phyloP scores from a whole-genome alignment of 2,888 invertebrate species.

The Drosophila tanythrix region DNA sequence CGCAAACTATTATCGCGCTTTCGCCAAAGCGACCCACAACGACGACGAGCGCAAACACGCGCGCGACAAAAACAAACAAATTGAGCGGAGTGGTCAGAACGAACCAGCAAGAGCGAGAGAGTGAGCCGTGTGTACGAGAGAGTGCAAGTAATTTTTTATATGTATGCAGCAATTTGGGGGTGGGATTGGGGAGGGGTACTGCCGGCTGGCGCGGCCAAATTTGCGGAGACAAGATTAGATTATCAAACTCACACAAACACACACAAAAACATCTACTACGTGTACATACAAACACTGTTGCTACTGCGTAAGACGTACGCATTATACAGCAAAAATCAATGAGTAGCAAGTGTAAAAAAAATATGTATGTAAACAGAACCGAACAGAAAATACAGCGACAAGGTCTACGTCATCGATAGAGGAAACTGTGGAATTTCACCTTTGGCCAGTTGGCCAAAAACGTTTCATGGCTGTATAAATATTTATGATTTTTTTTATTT shows the following conservation, averaged over 20 bases:
- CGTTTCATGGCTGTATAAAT: conserved; percentile 21
- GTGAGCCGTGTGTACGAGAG: conserved; percentile 11
- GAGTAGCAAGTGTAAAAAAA: conserved; percentile 63
- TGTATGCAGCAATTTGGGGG: conserved; percentile 1
- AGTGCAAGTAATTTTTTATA: conserved; percentile 14
- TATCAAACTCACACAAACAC: conserved; percentile 39
- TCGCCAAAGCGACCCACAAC: conserved; percentile 59
- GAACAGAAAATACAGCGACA: conserved; percentile 31
- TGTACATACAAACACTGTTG: conserved; percentile 40
- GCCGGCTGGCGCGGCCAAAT: conserved; percentile 53
- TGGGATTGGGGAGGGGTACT: conserved; percentile 34
- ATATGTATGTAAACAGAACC: conserved; percentile 63
- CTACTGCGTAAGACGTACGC: conserved; percentile 45
- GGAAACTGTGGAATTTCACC: conserved; percentile 30
- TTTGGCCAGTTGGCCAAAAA: conserved; percentile 19
- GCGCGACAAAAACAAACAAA: conserved; percentile 75
- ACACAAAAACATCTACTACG: neutral
- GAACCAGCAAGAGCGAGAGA: conserved; percentile 12
- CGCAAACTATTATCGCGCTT: conserved; percentile 61
- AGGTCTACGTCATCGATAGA: conserved; percentile 57
- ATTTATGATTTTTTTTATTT: neutral
- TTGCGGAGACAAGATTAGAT: conserved; percentile 58
- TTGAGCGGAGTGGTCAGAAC: conserved; percentile 31
- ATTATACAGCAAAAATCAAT: conserved; percentile 70
- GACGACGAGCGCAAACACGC: conserved; percentile 67